Percentiles rank a stretch among this genome's conserved stretches.
These are phyloP conservation scores for Hydrotaea diabolus DNA, from an alignment of 2,888 invertebrate species.

Conservation along the genomic window DNA sequence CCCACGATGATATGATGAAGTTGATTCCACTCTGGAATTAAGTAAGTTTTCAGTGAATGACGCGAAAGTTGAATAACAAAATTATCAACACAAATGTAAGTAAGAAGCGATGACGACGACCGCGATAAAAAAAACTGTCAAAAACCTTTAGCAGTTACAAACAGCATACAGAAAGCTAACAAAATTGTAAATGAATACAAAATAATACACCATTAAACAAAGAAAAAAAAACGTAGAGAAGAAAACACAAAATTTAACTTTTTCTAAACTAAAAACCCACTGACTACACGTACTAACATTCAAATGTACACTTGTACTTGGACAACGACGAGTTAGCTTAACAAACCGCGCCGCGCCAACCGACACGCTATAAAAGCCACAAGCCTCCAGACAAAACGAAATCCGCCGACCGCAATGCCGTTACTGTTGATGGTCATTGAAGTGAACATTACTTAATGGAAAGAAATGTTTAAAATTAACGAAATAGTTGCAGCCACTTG, in stretches of 20 bases:
- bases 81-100: neutral
- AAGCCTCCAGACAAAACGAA: conserved; percentile 24
- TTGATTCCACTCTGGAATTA: conserved; percentile 15
- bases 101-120: neutral
- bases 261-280: conserved; percentile 49
- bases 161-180: conserved; percentile 19
- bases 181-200: conserved; percentile 35
- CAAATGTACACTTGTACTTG: conserved; percentile 25
- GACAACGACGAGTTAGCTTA: conserved; percentile 4
- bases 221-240: conserved; percentile 9
- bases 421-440: conserved; percentile 21
- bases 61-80: neutral
- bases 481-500: neutral
- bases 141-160: conserved; percentile 35
- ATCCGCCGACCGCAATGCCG: neutral
- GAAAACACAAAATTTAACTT: conserved; percentile 18
- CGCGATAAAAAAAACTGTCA: too few relatives aligned
- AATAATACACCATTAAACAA: neutral
- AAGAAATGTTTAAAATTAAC: conserved; percentile 17
- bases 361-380: neutral
- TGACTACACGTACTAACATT: conserved; percentile 30
- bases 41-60: conserved; percentile 14
- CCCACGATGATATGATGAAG: conserved; percentile 5
- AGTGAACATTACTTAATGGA: conserved; percentile 51
- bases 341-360: neutral